These are phyloP conservation scores for Myzus persicae DNA, from an alignment of 1,140 invertebrate genomes.

Conservation along the genomic window DNA sequence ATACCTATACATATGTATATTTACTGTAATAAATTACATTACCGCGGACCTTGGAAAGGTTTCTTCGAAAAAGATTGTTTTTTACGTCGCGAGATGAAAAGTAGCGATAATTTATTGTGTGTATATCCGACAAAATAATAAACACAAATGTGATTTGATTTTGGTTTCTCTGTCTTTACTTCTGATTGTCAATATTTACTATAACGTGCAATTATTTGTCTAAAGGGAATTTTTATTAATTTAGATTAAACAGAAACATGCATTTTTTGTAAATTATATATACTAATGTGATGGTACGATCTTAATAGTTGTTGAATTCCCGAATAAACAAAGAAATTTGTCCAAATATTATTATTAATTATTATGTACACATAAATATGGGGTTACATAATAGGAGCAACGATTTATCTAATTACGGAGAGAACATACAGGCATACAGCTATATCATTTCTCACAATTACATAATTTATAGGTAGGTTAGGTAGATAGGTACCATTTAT, in stretches of 20 bases:
- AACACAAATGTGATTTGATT: not conserved
- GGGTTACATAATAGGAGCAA: not conserved
- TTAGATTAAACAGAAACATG: not conserved
- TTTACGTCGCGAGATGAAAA: not conserved
- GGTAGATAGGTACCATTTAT: not conserved
- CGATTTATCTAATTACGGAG: not conserved
- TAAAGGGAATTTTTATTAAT: not conserved
- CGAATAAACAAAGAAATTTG: not conserved
- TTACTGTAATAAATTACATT: not conserved
- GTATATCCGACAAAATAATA: not conserved
- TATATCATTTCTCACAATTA: not conserved
- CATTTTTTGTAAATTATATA: not conserved
- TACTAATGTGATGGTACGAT: not conserved
- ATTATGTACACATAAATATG: not conserved
- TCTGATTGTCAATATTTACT: not conserved
- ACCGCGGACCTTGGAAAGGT: not conserved
- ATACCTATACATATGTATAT: not conserved
- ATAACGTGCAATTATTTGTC: not conserved
- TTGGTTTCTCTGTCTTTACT: not conserved
- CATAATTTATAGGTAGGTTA: constrained; percentile 11
- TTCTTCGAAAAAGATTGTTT: not conserved
- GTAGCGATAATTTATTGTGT: not conserved
- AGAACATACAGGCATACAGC: not conserved
- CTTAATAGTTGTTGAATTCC: not conserved
- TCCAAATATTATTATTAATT: not conserved